phyloP scores from a whole-genome alignment of 30 jellyfish, hydroid and myxozoan species.

The Haliclystus octoradiatus region DNA sequence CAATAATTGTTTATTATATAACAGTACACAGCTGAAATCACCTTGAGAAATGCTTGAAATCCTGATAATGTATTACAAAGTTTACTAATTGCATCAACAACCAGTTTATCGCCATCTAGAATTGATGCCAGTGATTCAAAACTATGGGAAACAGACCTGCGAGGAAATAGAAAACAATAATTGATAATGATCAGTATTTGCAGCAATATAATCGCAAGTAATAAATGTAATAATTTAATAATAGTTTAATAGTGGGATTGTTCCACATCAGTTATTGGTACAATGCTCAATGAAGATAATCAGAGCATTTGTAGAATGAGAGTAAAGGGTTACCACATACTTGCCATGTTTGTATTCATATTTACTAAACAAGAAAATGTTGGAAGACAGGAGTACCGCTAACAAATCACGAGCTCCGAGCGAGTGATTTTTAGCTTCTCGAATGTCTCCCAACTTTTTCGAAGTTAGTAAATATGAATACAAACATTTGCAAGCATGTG shows the following conservation, averaged over 20 bases:
- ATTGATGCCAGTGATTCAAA: constrained; percentile 57
- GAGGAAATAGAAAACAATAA: not conserved
- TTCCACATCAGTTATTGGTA: not conserved
- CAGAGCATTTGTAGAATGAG: no score
- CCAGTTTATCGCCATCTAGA: constrained; percentile 65
- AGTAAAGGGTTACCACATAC: no score
- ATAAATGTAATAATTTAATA: no score
- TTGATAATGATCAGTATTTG: not conserved
- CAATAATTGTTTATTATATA: no score
- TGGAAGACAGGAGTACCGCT: not conserved
- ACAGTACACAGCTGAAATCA: no score
- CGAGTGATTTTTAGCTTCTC: no score
- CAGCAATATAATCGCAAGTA: not conserved
- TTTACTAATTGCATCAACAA: constrained; percentile 49
- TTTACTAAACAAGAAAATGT: not conserved
- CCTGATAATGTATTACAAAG: constrained; percentile 55
- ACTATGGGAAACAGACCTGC: constrained; percentile 54
- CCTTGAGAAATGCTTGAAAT: constrained; percentile 64
- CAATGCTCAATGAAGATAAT: no score
- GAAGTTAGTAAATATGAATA: no score
- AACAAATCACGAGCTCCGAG: no score
- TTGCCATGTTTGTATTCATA: no score
- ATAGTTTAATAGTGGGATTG: not conserved
- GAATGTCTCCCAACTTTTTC: no score
- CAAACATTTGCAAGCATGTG: no score